Evolutionary conservation across 2,113 vertebrate species (phyloP), one percentile per base, ranked within the genome.

Genomic region (Catharus bicknelli): DNA sequence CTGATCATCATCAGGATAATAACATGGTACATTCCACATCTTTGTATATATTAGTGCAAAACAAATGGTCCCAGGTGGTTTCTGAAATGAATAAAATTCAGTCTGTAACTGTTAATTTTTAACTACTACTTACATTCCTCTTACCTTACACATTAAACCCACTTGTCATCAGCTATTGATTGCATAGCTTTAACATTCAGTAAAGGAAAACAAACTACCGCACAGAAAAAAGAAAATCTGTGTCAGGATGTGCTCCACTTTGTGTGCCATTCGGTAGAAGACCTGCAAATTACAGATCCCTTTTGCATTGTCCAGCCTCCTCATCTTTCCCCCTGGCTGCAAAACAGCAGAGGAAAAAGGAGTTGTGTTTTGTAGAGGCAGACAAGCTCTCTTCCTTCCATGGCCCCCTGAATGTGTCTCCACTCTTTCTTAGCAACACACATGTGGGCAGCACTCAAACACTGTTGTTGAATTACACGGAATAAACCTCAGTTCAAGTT

Each of bases 61-160:
- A 55, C 12, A 88, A 92, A 80, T 22, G 69, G 47, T 70, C 82
- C 51, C 76, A 76, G 70, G 74, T 91, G 38, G 42, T 70, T 79
- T 91, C 57, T 66, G 82, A 86, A 94, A 78, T 2, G 5, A 87
- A 75, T 11, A 88, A 92, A 96, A 88, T 67, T 86, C 61, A 26
- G 55, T 36, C 48, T 83, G 38, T 25, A 90, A 92, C 78, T 70
- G 87, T 95, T 82, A 95, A 95, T 83, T 75, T 45, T 95, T 95
- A 95, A 92, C 82, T 95, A 50, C 47, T 92, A 62, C 53, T 73
- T 66, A 58, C 51, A 74, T 89, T 91, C 85, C 93, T 95, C 70
- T 94, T 93, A 85, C 95, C 92, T 72, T 83, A 93, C 59, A 83
- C 74, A 95, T 96, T 94, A 95, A 85, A 96, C 83, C 78, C 64